Evolutionary conservation across 2,797 vertebrate species (phyloP), one percentile per base, ranked within the genome.

Genomic region (Decapterus maruadsi): DNA sequence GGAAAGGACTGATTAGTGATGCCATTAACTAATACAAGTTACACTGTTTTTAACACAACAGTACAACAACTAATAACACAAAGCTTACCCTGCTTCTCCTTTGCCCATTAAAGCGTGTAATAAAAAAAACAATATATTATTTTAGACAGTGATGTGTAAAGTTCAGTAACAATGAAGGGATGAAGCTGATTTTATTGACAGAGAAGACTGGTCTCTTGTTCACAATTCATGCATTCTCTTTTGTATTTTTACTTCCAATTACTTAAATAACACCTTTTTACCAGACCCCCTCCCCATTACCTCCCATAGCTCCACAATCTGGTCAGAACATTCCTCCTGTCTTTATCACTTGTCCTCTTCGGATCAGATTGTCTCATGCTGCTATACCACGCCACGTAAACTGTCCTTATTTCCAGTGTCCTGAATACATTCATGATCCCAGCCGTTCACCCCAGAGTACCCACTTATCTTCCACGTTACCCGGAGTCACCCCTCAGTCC

Each of bases 401-500:
- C 36, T 22, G 57, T 53, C 29, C 75, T 89, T 82, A 80, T 83
- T 89, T 82, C 79, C 61, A 73, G 20, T 86, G 75, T 77, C 79
- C 78, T 86, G 76, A 87, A 90, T 91, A 61, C 74, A 87, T 83
- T 78, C 72, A 80, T 80, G 77, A 88, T 69, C 75, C 54, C 54
- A 69, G 50, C 63, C 72, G 68, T 63, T 88, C 77, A 88, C 82
- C 81, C 86, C 69, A 62, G 76, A 87, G 80, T 77, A 82, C 83
- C 81, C 86, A 91, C 87, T 91, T 89, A 90, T 90, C 80, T 82
- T 89, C 60, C 67, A 74, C 65, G 72, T 85, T 83, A 89, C 81
- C 80, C 62, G 2, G 64, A 71, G 72, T 87, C 84, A 86, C 86
- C 90, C 86, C 83, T 78, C 20, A 65, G 70, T 78, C 81, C 50